Percentiles rank a stretch among this genome's conserved stretches.
These are phyloP conservation scores for Anthopleura xanthogrammica DNA, from an alignment of 92 coral and sea anemone species.

Conservation along the genomic window DNA sequence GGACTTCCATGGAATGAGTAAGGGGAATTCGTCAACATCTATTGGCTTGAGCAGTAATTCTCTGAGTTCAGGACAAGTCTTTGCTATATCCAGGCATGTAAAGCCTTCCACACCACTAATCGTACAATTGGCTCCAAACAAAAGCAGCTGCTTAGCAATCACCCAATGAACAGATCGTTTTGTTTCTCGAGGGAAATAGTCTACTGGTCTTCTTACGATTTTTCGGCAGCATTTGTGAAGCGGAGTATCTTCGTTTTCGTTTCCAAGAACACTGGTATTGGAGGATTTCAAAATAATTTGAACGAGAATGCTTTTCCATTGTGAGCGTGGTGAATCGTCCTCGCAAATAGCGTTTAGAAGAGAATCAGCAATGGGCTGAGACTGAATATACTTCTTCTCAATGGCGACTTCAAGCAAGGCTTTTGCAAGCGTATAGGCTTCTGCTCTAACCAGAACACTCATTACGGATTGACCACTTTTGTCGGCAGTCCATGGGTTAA, in stretches of 20 bases:
- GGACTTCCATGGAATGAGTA: conserved; percentile 15
- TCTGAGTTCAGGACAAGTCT: not conserved
- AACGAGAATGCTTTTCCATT: conserved; percentile 22
- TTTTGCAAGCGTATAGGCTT: not conserved
- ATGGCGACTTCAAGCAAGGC: conserved; percentile 6
- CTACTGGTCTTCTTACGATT: not conserved
- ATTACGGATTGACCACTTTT: conserved; percentile 26
- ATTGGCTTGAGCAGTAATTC: not conserved
- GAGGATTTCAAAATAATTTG: not conserved
- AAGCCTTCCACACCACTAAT: not conserved
- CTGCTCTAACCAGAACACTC: conserved; percentile 13
- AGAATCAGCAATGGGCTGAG: not conserved
- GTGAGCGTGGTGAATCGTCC: not conserved
- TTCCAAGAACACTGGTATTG: too few species aligned
- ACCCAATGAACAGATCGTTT: not conserved
- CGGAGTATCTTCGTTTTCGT: not conserved
- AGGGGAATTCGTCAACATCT: not conserved
- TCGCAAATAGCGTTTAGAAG: conserved; percentile 11
- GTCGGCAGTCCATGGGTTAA: conserved; percentile 27
- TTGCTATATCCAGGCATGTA: too few species aligned
- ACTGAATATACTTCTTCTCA: not conserved
- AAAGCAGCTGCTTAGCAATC: conserved; percentile 27
- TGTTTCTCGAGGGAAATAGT: too few species aligned
- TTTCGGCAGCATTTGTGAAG: conserved; percentile 14
- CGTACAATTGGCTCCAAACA: not conserved